phyloP scores from a whole-genome alignment of 2,797 vertebrate species.

The Rhinogobio ventralis region DNA sequence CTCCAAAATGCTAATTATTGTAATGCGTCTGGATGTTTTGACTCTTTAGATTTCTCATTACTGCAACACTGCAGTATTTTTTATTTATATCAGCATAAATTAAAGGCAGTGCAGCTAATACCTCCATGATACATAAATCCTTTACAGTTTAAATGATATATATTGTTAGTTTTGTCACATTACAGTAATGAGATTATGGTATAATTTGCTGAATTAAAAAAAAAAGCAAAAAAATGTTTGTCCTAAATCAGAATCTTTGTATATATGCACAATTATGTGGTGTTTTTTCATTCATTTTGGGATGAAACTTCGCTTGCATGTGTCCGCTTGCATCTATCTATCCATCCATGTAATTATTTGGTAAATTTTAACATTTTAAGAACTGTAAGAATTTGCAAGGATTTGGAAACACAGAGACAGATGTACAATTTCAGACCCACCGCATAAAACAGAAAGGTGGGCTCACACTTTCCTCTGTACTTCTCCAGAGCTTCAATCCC shows the following conservation, averaged over 20 bases:
- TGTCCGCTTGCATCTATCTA: background rate
- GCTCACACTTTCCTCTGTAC: conserved; percentile 90
- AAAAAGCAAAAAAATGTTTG: background rate
- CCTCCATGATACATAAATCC: background rate
- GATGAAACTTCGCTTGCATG: background rate
- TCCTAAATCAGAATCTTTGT: background rate
- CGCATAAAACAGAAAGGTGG: conserved; percentile 90
- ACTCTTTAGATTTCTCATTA: background rate
- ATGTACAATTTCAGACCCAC: conserved; percentile 76
- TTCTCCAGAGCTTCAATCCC: conserved; percentile 85
- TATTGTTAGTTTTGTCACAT: background rate
- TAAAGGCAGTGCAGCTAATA: background rate
- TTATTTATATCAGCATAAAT: background rate
- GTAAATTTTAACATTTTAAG: background rate
- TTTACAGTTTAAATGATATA: background rate
- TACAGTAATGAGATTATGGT: background rate
- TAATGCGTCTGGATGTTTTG: background rate
- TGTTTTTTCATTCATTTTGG: background rate
- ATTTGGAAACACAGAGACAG: background rate
- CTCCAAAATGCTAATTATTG: background rate
- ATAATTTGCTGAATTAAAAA: background rate
- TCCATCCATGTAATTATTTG: background rate
- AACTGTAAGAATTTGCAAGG: background rate
- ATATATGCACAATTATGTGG: too few species aligned
- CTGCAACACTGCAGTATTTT: background rate